Base-by-base conservation (phyloP, 2,888 invertebrate species). In the Leucophora obtusa region DNA sequence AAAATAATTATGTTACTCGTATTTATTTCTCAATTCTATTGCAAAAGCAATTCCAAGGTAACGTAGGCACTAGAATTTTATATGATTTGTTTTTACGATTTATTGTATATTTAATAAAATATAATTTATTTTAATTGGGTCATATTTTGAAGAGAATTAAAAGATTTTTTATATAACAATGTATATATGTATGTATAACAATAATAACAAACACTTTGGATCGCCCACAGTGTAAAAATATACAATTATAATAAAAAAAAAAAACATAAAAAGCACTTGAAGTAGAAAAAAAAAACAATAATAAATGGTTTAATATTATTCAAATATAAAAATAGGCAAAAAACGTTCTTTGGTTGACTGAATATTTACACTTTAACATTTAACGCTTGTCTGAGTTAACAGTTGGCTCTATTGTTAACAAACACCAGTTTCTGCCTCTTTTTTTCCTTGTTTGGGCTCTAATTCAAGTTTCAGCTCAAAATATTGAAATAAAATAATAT, bases 321-420 rank as follows among this genome's bases (percentile, higher is more conserved):
- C 5, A 24, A 54, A 21, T 35, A 58, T 17, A 58, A 18, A 58
- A 21, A 15, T 9, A 35, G 33, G 35, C 35, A 50, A 56, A 43
- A 33, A n/a, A 24, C 17, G 8, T 60, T 56, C 68, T 60, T 65
- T 62, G 65, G 56, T 70, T 70, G 65, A 70, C 79, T 79, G 71
- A 68, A 62, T 75, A 62, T 80, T 80, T 71, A 80, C 79, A 72
- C 79, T 80, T 80, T 80, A 80, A 80, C 79, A 80, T 80, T 80
- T 80, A 80, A 80, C 75, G 75, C 75, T 75, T 75, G 66, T 68
- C 71, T 80, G 66, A 63, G 62, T 80, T 59, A 58, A 53, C 62
- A 63, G 62, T 63, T 79, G 75, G 54, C 24, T 15, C 8, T 53
- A 18, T 53, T 33, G 59, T 54, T 74, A 56, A 59, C 66, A 43